These are phyloP conservation scores for Oryzias javanicus DNA, from an alignment of 2,113 vertebrate genomes.

Conservation along the genomic window DNA sequence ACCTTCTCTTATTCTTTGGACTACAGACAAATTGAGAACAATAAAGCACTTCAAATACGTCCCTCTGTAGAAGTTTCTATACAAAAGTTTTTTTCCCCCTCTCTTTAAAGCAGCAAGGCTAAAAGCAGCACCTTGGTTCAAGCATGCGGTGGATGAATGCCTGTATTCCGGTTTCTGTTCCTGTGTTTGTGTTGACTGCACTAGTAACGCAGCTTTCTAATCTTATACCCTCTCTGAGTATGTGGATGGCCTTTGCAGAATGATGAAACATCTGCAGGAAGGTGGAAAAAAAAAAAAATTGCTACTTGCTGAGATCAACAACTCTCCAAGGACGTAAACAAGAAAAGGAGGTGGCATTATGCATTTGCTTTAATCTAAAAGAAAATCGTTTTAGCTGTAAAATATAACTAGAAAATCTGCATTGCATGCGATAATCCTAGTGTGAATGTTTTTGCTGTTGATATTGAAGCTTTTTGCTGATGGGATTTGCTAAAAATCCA, in stretches of 20 bases:
- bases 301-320: conserved; percentile 11
- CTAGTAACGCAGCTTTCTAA: conserved; percentile 45
- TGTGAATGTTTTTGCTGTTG: too few relatives aligned
- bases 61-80: too few relatives aligned
- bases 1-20: too few relatives aligned
- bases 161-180: conserved; percentile 62
- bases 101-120: conserved; percentile 4
- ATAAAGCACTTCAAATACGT: too few relatives aligned
- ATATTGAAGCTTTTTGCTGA: too few relatives aligned
- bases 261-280: conserved; percentile 15
- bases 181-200: conserved; percentile 50
- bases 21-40: too few relatives aligned
- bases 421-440: too few relatives aligned
- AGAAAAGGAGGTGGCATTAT: neutral
- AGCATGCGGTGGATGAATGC: conserved; percentile 28
- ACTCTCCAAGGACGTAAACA: neutral
- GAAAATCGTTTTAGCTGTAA: too few relatives aligned
- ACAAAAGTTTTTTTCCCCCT: conserved; percentile 9
- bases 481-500: too few relatives aligned
- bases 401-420: too few relatives aligned
- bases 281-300: neutral
- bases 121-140: conserved; percentile 59
- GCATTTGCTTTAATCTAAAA: too few relatives aligned
- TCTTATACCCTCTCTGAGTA: conserved; percentile 21
- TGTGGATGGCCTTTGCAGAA: conserved; percentile 22